Conservation (phyloP, 2,797 vertebrate species). For the Linurgus olivaceus region DNA sequence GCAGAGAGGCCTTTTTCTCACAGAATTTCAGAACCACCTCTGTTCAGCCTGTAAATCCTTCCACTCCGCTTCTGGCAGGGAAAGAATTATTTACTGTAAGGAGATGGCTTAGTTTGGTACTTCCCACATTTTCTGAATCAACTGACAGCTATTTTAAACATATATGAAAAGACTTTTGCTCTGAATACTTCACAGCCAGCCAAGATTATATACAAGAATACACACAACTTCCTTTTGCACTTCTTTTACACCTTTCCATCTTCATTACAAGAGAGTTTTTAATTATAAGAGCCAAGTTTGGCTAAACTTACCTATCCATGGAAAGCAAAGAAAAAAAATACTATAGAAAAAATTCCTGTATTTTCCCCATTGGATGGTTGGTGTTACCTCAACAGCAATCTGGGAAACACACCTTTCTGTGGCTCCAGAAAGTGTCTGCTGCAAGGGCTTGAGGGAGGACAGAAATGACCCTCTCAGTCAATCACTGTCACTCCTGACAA, state of each 20-base stretch:
- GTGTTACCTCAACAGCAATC: not conserved
- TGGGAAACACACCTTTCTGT: constrained; percentile 10
- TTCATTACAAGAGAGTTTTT: not conserved
- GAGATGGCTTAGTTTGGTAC: not conserved
- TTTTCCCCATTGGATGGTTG: not conserved
- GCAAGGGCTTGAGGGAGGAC: constrained; percentile 60
- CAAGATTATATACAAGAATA: not conserved
- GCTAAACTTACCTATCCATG: not conserved
- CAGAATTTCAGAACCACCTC: not conserved
- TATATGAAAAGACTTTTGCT: not conserved
- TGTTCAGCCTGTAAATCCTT: not conserved
- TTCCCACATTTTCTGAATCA: not conserved
- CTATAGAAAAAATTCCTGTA: not conserved
- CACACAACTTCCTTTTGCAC: not conserved
- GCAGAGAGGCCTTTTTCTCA: not conserved
- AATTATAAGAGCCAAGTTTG: not conserved
- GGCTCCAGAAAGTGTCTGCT: not conserved
- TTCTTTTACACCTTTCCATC: not conserved
- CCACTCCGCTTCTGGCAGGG: not conserved
- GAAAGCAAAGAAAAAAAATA: not conserved
- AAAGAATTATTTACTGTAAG: not conserved
- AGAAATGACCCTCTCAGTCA: constrained; percentile 78
- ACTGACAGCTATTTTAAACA: not conserved
- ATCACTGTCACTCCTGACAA: constrained; percentile 80
- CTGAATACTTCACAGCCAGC: not conserved